Percentiles rank a stretch among this genome's conserved stretches.
phyloP scores from a whole-genome alignment of 2,888 invertebrate species.

The Nipponacmea schrenckii region DNA sequence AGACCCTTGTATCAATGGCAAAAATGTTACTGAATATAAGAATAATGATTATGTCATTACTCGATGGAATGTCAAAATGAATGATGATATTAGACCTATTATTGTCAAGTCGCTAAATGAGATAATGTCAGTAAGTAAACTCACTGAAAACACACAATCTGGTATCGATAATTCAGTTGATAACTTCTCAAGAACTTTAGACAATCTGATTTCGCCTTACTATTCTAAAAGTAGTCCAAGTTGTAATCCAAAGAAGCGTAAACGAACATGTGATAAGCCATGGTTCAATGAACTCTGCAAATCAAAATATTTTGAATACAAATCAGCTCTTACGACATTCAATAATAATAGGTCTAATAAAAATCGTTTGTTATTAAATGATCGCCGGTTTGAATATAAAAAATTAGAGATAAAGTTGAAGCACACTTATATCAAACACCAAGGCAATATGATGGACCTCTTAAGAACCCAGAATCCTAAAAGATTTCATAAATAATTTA shows the following conservation, averaged over 20 bases:
- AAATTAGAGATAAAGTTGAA: neutral
- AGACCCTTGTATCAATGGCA: neutral
- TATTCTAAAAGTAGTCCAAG: neutral
- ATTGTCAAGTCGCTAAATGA: neutral
- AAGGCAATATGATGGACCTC: neutral
- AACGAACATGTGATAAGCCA: neutral
- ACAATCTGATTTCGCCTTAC: neutral
- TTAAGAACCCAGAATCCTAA: neutral
- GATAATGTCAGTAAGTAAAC: neutral
- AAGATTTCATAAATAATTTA: neutral
- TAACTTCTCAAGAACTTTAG: neutral
- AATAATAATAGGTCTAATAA: neutral
- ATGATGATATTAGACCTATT: neutral
- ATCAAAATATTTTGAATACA: neutral
- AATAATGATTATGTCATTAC: neutral
- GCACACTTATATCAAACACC: neutral
- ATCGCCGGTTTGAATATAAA: neutral
- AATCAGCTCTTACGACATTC: neutral
- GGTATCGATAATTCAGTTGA: neutral
- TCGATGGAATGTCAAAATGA: neutral
- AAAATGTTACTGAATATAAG: neutral
- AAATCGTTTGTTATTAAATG: neutral
- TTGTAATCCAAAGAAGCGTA: neutral
- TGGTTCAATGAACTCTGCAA: neutral
- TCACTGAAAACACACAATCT: neutral